Evolutionary conservation across 2,797 vertebrate species (phyloP), one percentile per base, ranked within the genome.

Genomic region (Crocidura indochinensis): DNA sequence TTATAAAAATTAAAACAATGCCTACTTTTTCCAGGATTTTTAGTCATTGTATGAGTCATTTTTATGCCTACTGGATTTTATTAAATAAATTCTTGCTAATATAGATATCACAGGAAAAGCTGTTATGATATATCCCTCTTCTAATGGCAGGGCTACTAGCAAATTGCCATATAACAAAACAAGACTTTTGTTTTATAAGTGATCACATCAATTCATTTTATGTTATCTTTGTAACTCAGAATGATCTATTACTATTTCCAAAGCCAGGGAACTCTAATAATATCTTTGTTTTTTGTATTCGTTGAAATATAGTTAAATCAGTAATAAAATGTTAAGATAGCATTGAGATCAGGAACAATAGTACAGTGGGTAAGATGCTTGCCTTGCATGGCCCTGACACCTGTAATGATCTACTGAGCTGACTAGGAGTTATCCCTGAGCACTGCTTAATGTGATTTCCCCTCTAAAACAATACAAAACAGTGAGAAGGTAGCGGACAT

Each of bases 1-100:
- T 44, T 88, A 88, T 62, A 51, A 88, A 65, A 1, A 62, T 92
- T 94, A 60, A 26, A 91, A 92, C 80, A 91, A 74, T 10, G 20
- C 51, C 5, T 64, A 47, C 67, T 79, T 85, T 88, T 72, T 79
- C 65, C 51, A 73, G 14, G 22, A 6, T 69, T 90, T 75, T 10
- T 74, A 71, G 11, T 44, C 38, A 38, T 38, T 38, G 5, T 38
- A 38, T 38, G 38, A 38, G 6, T 80, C 47, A 73, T 69, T 90
- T 88, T 85, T 3, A 22, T 53, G 88, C 15, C 56, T 83, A 69
- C 5, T 29, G 73, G 29, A 38, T 90, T 67, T 83, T 79, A 84
- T 51, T n/a, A 68, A 82, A 84, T 31, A 22, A n/a, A 78, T 24
- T 46, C 6, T 83, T 64, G 60, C 60, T 68, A 22, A n/a, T 71